Percentiles rank a stretch among this genome's conserved stretches.
Evolutionary conservation across 2,888 invertebrate genomes (phyloP).

Genomic region (Pseudeuparius sepicola): DNA sequence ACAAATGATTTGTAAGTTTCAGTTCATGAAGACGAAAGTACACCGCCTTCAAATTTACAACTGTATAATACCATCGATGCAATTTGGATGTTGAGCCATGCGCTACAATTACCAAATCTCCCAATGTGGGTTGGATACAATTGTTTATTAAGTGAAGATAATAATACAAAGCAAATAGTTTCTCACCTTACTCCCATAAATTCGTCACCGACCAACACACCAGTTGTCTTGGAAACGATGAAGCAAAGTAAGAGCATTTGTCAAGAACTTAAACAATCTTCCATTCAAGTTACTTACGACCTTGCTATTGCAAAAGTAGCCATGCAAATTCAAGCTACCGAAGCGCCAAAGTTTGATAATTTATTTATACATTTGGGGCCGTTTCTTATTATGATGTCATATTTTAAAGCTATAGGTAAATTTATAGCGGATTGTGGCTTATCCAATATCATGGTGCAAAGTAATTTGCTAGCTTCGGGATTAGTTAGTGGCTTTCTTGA

Average conservation of each 20-base stretch:
- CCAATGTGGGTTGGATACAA: constrained; percentile 18
- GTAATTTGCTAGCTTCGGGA: constrained; percentile 22
- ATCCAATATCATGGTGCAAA: constrained; percentile 23
- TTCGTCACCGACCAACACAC: constrained; percentile 26
- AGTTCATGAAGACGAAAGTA: constrained; percentile 18
- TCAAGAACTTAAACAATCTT: constrained; percentile 22
- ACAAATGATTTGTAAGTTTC: constrained; percentile 12
- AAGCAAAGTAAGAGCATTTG: constrained; percentile 21
- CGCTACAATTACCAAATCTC: constrained; percentile 12
- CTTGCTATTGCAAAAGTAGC: constrained; percentile 25
- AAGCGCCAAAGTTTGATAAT: constrained; percentile 13
- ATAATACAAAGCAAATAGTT: constrained; percentile 22
- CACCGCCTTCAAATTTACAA: constrained; percentile 6
- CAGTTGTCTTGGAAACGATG: constrained; percentile 27
- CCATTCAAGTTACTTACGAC: constrained; percentile 26
- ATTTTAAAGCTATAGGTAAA: constrained; percentile 25
- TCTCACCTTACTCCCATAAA: constrained; percentile 28
- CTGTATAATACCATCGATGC: constrained; percentile 12
- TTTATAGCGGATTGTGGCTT: constrained; percentile 26
- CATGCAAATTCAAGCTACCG: constrained; percentile 23
- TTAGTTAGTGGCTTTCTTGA: constrained; percentile 22
- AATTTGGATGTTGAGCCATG: constrained; percentile 16
- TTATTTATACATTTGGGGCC: constrained; percentile 27
- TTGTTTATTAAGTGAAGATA: constrained; percentile 20
- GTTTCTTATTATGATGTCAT: constrained; percentile 27